Percentiles rank a stretch among this genome's conserved stretches.
These are phyloP conservation scores for Cephus rjabovi DNA, from an alignment of 2,888 invertebrate species.

Conservation along the genomic window DNA sequence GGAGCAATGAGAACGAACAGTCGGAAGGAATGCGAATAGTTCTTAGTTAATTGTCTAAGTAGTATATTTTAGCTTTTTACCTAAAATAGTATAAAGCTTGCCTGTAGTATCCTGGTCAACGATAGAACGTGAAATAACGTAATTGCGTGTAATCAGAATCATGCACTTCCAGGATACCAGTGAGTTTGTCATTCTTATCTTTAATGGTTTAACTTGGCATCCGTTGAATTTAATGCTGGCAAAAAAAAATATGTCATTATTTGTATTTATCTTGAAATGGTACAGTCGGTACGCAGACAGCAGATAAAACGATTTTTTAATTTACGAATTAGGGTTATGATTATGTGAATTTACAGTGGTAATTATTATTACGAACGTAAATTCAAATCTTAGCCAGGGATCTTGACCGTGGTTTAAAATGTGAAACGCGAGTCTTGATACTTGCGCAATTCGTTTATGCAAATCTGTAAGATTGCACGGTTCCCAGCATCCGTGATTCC, in stretches of 20 bases:
- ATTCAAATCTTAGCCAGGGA: neutral
- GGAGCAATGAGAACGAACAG: neutral
- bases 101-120: no score
- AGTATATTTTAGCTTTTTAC: neutral
- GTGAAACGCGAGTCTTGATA: neutral
- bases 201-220: no score
- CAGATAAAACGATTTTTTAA: neutral
- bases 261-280: no score
- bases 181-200: no score
- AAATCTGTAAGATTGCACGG: neutral
- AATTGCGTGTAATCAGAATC: neutral
- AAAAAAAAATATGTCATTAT: no score
- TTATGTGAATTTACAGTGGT: neutral
- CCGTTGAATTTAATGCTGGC: no score
- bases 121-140: neutral
- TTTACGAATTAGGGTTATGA: neutral
- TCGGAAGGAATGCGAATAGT: constrained; percentile 8
- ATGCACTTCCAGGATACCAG: neutral
- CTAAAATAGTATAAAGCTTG: neutral
- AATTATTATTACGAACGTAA: neutral
- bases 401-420: neutral
- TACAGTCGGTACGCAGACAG: no score
- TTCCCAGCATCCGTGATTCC: neutral
- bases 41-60: constrained; percentile 2
- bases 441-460: neutral